Base-by-base conservation (phyloP, 2,888 invertebrate genomes). In the Hypomecis punctinalis region DNA sequence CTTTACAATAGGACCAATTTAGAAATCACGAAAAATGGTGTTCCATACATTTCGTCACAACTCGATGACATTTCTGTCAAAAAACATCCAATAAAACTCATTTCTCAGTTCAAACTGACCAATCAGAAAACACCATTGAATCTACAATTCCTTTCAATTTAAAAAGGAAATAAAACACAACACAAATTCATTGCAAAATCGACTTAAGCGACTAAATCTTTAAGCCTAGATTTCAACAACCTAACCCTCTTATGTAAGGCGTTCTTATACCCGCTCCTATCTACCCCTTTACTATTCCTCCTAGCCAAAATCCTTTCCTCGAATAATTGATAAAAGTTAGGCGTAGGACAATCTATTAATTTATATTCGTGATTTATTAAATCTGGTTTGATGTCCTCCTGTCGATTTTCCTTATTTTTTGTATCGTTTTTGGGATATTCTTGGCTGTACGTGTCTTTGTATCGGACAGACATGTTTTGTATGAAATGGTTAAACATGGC, bases 401-500 rank as follows among this genome's bases (percentile, higher is more conserved):
- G 42, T 11, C 33, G 23, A 10, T 43, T 43, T 1, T 45, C 54
- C 7, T 54, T 54, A 10, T 45, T 69, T 66, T 54, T 46, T 49
- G 66, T 63, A 48, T 72, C 56, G 11, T 23, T 40, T 43, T 53
- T 59, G 58, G 67, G 49, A 58, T 71, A 46, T 65, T 70, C 35
- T 35, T 62, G 59, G 7, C 67, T 58, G 10, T 74, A 75, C 4
- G 71, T 69, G 40, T 72, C 73, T 33, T 74, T 70, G 67, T 77
- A 78, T 13, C 78, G 65, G 0, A 75, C 72, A 0, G 88, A 83
- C 90, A 91, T 90, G 78, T 94, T 93, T 72, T 95, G 94, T 58
- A 96, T 93, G 84, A 96, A 97, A 55, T 95, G 94, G 68, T 95
- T 94, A 84, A 97, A 97, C 96, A 97, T 97, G 0, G 97, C 96